A percentile compares a stretch with the other conserved stretches of the same genome.
Conservation (phyloP, 2,113 vertebrate genomes). For the Phocoena phocoena region DNA sequence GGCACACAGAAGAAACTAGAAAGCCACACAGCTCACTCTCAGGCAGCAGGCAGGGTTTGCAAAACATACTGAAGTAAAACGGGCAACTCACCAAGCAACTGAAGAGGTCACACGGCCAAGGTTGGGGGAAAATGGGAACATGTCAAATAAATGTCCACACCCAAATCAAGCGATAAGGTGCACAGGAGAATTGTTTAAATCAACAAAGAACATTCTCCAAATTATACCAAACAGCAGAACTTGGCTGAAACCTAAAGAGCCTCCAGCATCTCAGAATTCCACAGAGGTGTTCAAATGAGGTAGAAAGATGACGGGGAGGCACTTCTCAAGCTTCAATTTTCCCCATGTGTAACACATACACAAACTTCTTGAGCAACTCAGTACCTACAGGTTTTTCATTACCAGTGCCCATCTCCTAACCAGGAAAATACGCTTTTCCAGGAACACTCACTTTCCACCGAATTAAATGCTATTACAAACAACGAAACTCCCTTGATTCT, state of each 20-base stretch:
- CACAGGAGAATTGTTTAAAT: background rate
- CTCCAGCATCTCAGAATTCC: background rate
- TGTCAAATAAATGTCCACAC: constrained; percentile 32
- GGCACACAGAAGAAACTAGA: constrained; percentile 38
- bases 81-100: constrained; percentile 47
- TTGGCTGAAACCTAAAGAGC: background rate
- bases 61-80: constrained; percentile 8
- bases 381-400: background rate
- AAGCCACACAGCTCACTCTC: constrained; percentile 18
- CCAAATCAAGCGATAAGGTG: constrained; percentile 26
- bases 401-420: background rate
- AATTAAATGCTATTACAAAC: background rate
- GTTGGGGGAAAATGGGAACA: constrained; percentile 54
- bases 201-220: constrained; percentile 12
- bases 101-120: constrained; percentile 51
- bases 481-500: background rate
- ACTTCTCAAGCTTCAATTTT: background rate
- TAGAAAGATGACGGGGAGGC: background rate
- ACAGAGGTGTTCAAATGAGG: background rate
- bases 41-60: background rate
- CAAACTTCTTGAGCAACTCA: background rate
- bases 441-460: background rate
- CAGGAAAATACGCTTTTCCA: background rate
- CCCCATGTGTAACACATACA: background rate
- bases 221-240: background rate